A percentile compares a stretch with the other conserved stretches of the same genome.
Conservation (phyloP, 2,797 vertebrate genomes). For the Rhinella marina region DNA sequence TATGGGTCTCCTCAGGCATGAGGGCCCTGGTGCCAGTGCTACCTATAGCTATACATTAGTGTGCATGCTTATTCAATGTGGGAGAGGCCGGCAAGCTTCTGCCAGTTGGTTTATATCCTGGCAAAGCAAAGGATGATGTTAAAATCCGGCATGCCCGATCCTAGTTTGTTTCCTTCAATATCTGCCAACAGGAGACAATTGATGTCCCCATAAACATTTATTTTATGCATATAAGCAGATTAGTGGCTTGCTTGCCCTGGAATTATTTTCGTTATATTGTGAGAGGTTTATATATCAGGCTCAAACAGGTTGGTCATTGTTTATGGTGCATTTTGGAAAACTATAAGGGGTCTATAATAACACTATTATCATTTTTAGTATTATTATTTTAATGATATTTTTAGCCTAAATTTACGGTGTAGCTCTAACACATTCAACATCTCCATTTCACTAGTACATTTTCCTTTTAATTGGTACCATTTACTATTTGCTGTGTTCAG, state of each 20-base stretch:
- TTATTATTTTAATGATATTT: not conserved
- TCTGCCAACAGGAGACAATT: not conserved
- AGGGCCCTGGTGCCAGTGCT: too few species aligned
- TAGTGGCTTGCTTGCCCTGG: not conserved
- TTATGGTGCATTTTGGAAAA: not conserved
- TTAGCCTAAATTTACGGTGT: constrained; percentile 11
- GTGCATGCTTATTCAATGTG: too few species aligned
- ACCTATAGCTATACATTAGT: too few species aligned
- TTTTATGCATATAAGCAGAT: not conserved
- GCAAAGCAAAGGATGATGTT: not conserved
- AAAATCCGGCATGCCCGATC: not conserved
- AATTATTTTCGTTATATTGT: not conserved
- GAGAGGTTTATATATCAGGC: not conserved
- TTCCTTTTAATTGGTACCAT: constrained; percentile 32
- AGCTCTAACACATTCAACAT: not conserved
- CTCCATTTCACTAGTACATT: constrained; percentile 34
- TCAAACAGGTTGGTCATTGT: not conserved
- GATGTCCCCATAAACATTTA: too few species aligned
- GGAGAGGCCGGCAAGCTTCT: too few species aligned
- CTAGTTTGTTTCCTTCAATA: not conserved
- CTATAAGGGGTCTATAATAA: not conserved
- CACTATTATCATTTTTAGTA: not conserved
- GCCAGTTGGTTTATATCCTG: not conserved
- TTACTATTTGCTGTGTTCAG: constrained; percentile 37
- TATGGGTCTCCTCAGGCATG: too few species aligned